These are phyloP conservation scores for Centrocercus urophasianus DNA, from an alignment of 2,113 vertebrate species.

Conservation along the genomic window DNA sequence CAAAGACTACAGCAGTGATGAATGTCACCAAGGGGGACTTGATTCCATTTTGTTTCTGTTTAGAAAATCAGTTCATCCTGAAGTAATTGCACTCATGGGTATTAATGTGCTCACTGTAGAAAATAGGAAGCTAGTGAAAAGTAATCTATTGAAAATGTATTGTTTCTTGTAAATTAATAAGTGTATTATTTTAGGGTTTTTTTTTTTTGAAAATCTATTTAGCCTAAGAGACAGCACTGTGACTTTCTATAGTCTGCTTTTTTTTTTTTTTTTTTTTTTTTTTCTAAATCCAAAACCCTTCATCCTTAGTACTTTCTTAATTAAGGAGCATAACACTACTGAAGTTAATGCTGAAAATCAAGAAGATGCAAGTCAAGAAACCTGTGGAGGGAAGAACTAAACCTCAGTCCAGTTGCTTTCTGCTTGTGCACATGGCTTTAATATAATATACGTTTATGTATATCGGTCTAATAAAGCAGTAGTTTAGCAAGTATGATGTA, in stretches of 20 bases:
- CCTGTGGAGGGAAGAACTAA: neutral
- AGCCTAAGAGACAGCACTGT: neutral
- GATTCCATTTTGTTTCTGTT: neutral
- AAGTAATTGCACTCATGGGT: neutral
- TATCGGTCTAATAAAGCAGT: neutral
- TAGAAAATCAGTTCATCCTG: neutral
- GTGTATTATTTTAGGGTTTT: neutral
- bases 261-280: neutral
- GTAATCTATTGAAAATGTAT: neutral
- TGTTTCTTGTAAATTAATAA: neutral
- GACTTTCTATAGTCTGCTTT: neutral
- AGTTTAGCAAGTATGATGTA: neutral
- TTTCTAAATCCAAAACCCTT: neutral
- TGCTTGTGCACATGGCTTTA: neutral
- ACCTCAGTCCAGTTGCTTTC: neutral
- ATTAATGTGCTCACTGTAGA: neutral
- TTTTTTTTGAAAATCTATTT: neutral
- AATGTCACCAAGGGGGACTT: neutral
- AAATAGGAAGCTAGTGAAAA: neutral
- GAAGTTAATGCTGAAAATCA: neutral
- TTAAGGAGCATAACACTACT: accelerated
- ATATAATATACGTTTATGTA: accelerated
- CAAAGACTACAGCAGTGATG: neutral
- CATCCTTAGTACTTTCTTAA: neutral
- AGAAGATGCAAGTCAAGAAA: neutral